Percentiles rank a stretch among this genome's conserved stretches.
These are phyloP conservation scores for Anthophora plumipes DNA, from an alignment of 2,888 invertebrate genomes.

Conservation along the genomic window DNA sequence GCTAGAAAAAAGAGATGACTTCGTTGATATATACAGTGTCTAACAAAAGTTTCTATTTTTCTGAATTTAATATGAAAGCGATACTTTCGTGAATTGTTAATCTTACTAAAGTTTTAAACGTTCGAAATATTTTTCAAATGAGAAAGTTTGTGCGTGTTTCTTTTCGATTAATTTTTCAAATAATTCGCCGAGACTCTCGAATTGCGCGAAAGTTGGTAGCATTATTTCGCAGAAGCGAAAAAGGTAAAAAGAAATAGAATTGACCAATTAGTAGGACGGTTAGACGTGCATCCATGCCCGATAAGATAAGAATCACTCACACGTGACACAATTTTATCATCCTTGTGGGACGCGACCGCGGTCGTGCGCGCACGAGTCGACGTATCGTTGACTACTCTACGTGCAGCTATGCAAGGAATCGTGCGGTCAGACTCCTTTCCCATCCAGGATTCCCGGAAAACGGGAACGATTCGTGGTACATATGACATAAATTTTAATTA, in stretches of 20 bases:
- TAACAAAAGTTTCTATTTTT: too few species aligned
- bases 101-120: too few species aligned
- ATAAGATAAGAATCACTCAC: constrained; percentile 54
- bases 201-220: neutral
- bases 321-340: constrained; percentile 76
- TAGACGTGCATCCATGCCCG: constrained; percentile 23
- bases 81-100: too few species aligned
- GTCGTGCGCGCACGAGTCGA: constrained; percentile 14
- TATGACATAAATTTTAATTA: constrained; percentile 60
- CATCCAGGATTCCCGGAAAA: constrained; percentile 59
- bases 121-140: too few species aligned
- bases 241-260: neutral
- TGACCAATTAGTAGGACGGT: constrained; percentile 46
- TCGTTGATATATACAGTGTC: too few species aligned
- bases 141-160: too few species aligned
- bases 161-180: too few species aligned
- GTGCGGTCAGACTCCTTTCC: constrained; percentile 58
- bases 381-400: constrained; percentile 50
- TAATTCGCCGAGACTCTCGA: too few species aligned
- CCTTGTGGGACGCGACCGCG: constrained; percentile 46
- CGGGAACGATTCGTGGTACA: constrained; percentile 57
- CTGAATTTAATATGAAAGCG: too few species aligned
- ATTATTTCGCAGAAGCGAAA: neutral
- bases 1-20: too few species aligned
- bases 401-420: constrained; percentile 68